Percentiles rank a stretch among this genome's conserved stretches.
Conservation (phyloP, 1,140 invertebrate species). For the Drusus annulatus region DNA sequence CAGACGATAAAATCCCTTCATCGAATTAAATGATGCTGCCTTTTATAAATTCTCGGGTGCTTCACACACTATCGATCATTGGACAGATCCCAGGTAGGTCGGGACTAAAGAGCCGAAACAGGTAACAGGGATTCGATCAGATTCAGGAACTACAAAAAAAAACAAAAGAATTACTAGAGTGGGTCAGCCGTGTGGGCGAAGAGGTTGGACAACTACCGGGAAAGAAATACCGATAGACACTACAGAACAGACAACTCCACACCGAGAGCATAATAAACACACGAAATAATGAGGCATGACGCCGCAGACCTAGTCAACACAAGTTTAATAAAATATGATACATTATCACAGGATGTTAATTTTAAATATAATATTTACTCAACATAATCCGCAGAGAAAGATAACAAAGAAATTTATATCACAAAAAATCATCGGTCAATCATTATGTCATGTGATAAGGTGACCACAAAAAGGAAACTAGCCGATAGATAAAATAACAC, state of each 20-base stretch:
- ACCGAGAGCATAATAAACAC: constrained; percentile 1
- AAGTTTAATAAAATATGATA: too few species aligned
- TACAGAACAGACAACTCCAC: neutral
- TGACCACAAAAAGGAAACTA: constrained; percentile 1
- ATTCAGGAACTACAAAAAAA: constrained; percentile 43
- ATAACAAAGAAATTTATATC: too few species aligned
- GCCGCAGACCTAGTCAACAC: too few species aligned
- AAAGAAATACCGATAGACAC: constrained; percentile 14
- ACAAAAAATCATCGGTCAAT: too few species aligned
- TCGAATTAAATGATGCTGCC: constrained; percentile 20
- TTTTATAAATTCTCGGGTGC: constrained; percentile 6
- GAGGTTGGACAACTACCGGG: constrained; percentile 20
- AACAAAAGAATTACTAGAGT: constrained; percentile 26
- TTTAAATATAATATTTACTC: too few species aligned
- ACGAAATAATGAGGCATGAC: neutral
- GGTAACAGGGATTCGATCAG: constrained; percentile 28
- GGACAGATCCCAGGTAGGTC: constrained; percentile 28
- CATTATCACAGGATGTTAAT: too few species aligned
- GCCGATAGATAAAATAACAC: neutral
- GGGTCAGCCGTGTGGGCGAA: constrained; percentile 33
- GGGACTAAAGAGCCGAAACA: constrained; percentile 27
- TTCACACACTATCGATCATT: constrained; percentile 8
- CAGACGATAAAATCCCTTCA: constrained; percentile 21
- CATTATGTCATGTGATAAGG: neutral
- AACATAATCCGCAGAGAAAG: too few species aligned